These are phyloP conservation scores for Buceros bicornis DNA, from an alignment of 2,797 vertebrate genomes.

Conservation along the genomic window DNA sequence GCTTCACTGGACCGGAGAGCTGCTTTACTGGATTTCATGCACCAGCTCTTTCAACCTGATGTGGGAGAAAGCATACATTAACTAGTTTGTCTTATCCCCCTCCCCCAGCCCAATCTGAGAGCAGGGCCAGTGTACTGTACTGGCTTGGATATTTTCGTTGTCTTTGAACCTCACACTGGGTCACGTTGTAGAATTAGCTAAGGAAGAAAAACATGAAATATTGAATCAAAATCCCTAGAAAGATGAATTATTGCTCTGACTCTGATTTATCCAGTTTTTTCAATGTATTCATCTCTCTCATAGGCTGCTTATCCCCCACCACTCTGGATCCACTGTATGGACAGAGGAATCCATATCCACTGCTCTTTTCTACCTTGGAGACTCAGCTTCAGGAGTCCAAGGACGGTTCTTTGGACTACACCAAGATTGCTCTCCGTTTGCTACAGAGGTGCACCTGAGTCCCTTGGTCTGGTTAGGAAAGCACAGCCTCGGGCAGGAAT, in stretches of 20 bases:
- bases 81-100: neutral
- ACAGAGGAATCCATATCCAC: neutral
- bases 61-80: conserved; percentile 49
- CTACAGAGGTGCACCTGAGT: neutral
- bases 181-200: neutral
- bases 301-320: neutral
- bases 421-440: neutral
- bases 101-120: neutral
- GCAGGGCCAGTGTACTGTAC: neutral
- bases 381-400: neutral
- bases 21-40: conserved; percentile 57
- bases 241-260: neutral
- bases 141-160: neutral
- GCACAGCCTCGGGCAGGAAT: neutral
- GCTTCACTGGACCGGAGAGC: conserved; percentile 66
- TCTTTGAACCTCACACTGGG: neutral
- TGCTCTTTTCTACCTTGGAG: neutral
- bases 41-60: conserved; percentile 19
- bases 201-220: neutral
- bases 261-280: neutral
- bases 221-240: neutral
- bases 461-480: neutral
- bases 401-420: neutral
- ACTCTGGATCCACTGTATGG: neutral
- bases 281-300: neutral